phyloP scores from a whole-genome alignment of 64 coral and sea anemone genomes.

The Anthopleura sola region DNA sequence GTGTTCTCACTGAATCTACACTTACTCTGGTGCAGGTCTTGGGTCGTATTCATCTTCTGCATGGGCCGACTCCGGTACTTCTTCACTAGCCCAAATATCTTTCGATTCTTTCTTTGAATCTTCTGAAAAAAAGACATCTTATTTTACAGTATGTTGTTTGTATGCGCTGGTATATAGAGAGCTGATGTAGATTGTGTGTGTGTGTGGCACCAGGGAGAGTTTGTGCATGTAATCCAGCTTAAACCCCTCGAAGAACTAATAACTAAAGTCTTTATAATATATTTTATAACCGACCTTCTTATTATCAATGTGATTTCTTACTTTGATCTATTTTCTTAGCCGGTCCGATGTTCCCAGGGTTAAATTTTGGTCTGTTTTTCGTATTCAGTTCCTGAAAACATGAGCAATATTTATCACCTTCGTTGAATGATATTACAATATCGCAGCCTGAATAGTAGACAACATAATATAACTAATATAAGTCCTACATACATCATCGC shows the following conservation, averaged over 20 bases:
- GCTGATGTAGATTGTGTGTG: neutral
- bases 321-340: conserved; percentile 27
- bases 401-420: neutral
- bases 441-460: neutral
- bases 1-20: neutral
- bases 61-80: conserved; percentile 43
- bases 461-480: neutral
- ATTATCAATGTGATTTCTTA: neutral
- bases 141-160: too few species aligned
- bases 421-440: neutral
- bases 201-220: neutral
- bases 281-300: neutral
- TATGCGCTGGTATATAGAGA: too few species aligned
- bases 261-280: neutral
- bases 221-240: neutral
- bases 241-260: neutral
- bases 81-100: conserved; percentile 70
- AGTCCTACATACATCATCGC: conserved; percentile 56
- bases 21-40: conserved; percentile 87
- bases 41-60: conserved; percentile 68
- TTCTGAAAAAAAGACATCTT: neutral
- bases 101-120: conserved; percentile 9
- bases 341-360: conserved; percentile 77
- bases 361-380: conserved; percentile 7
- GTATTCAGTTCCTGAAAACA: neutral